These are phyloP conservation scores for Pterostichus madidus DNA, from an alignment of 2,888 invertebrate genomes.

Conservation along the genomic window DNA sequence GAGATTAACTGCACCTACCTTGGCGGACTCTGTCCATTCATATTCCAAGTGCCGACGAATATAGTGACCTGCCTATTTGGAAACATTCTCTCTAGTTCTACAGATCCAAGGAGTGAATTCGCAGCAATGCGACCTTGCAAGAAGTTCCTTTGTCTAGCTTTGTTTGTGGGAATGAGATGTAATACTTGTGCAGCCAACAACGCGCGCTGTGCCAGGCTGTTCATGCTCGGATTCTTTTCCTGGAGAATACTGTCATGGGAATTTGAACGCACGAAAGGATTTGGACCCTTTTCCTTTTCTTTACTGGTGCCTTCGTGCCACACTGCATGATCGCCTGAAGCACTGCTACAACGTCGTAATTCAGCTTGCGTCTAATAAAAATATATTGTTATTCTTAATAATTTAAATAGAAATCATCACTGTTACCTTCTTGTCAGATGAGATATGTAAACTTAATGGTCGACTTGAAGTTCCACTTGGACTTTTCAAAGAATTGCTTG, in stretches of 20 bases:
- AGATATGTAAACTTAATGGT: constrained; percentile 75
- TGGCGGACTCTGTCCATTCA: constrained; percentile 94
- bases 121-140: constrained; percentile 89
- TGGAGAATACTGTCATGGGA: constrained; percentile 75
- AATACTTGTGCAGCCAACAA: constrained; percentile 89
- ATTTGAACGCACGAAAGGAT: constrained; percentile 54
- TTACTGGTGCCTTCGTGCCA: constrained; percentile 70
- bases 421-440: constrained; percentile 59
- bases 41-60: constrained; percentile 97
- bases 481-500: constrained; percentile 70
- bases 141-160: constrained; percentile 90
- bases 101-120: constrained; percentile 89
- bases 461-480: constrained; percentile 73
- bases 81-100: constrained; percentile 91
- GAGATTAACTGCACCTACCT: constrained; percentile 79
- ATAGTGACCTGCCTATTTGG: constrained; percentile 91
- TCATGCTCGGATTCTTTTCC: constrained; percentile 78
- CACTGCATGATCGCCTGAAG: constrained; percentile 73
- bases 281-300: constrained; percentile 70
- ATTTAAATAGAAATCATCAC: neutral
- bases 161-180: constrained; percentile 89
- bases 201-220: constrained; percentile 86
- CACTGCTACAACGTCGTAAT: constrained; percentile 74
- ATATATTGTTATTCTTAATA: neutral
- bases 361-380: constrained; percentile 68